Conservation (phyloP, 2,113 vertebrate genomes). For the Blennius ocellaris region DNA sequence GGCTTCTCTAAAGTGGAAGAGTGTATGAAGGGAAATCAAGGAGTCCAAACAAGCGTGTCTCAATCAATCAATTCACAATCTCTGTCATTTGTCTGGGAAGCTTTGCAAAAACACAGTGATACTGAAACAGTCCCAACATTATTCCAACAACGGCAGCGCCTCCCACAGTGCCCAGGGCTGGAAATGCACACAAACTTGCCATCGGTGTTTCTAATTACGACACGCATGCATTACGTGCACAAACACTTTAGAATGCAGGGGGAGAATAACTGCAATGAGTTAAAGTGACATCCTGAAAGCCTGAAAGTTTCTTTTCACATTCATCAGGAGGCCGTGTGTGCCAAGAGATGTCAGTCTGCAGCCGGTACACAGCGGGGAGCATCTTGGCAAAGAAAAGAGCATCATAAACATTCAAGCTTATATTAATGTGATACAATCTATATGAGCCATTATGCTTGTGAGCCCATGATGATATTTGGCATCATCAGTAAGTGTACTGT, state of each 20-base stretch:
- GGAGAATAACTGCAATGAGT: background rate
- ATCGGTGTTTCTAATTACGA: background rate
- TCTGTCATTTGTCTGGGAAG: constrained; percentile 11
- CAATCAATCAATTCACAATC: constrained; percentile 27
- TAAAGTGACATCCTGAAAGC: background rate
- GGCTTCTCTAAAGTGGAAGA: background rate
- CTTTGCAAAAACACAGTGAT: constrained; percentile 10
- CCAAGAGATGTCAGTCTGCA: background rate
- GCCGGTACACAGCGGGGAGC: background rate
- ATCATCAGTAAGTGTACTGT: background rate
- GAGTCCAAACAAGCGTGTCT: background rate
- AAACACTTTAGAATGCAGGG: background rate
- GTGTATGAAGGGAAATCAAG: background rate
- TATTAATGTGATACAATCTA: too few relatives aligned
- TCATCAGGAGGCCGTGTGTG: background rate
- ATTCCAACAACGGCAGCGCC: constrained; percentile 1
- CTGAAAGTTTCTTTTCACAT: background rate
- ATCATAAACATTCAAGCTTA: too few relatives aligned
- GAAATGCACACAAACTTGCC: constrained; percentile 15
- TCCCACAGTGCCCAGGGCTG: background rate
- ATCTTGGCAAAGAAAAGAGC: too few relatives aligned
- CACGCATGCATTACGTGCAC: background rate
- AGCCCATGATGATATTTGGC: too few relatives aligned
- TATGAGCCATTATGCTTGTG: too few relatives aligned
- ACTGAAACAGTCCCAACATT: constrained; percentile 1